Evolutionary conservation across 2,888 invertebrate genomes (phyloP), one percentile per base, ranked within the genome.

Genomic region (Deroplatys truncata): DNA sequence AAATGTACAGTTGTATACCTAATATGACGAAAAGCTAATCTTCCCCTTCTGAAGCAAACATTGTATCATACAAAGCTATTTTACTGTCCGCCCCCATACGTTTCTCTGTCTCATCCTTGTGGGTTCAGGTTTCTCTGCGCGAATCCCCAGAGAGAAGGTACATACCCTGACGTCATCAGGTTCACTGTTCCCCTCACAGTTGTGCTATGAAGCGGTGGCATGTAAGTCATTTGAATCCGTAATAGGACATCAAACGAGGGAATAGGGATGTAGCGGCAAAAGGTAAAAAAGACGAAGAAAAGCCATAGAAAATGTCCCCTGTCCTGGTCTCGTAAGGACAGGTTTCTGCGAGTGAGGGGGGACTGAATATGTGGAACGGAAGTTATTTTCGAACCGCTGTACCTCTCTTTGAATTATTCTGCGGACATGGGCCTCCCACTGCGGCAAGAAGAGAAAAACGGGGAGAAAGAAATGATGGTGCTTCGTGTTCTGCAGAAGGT

Each of bases 221-320:
- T 87, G 87, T 86, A 84, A 72, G 89, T 88, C 89, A 90, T 90
- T 90, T 90, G 89, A 90, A 90, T 90, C 89, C 49, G 85, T 90
- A 90, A 90, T 90, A 84, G 89, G 72, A 90, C 89, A 85, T 90
- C 85, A 88, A 90, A 90, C 88, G 89, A 72, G 56, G 83, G 49
- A 29, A 88, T 72, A 9, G 82, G 56, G 88, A 88, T 84, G 7
- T 25, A 49, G 84, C 85, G 82, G 85, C 13, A n/a, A 89, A 89
- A 89, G 89, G 89, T 82, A 85, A 89, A 88, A 84, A 88, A 88
- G 84, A 43, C 84, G 49, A 35, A 28, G 31, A 82, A 85, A 85
- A 85, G 85, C 31, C 28, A 20, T 82, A 29, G 86, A 25, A 72
- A 72, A 25, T 16, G 16, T 82, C 86, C 29, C 86, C 86, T 72